Conservation (phyloP, 2,888 invertebrate species). For the Amphipoea oculea region DNA sequence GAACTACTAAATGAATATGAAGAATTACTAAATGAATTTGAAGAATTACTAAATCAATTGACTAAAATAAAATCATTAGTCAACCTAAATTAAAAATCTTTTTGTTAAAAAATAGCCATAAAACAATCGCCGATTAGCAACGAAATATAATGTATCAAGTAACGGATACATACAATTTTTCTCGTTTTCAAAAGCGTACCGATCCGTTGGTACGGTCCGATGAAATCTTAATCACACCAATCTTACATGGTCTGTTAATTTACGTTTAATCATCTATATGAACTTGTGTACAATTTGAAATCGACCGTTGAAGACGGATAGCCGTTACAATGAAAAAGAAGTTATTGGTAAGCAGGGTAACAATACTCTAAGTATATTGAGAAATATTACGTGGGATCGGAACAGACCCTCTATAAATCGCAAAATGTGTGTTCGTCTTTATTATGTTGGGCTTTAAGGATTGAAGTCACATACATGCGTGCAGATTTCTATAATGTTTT, state of each 20-base stretch:
- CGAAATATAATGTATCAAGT: constrained; percentile 19
- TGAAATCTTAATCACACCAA: constrained; percentile 62
- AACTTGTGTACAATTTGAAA: constrained; percentile 38
- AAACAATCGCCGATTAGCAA: background rate
- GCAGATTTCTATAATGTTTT: background rate
- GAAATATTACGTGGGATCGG: background rate
- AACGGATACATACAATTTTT: constrained; percentile 49
- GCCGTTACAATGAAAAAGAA: background rate
- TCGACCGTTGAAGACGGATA: constrained; percentile 18
- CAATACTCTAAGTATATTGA: background rate
- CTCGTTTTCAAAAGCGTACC: constrained; percentile 45
- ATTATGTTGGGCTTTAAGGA: background rate
- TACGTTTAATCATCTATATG: constrained; percentile 58
- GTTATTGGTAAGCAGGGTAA: constrained; percentile 5
- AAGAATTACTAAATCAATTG: too few relatives aligned
- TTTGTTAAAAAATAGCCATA: background rate
- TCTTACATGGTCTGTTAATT: constrained; percentile 69
- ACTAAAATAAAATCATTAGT: too few relatives aligned
- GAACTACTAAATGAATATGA: too few relatives aligned
- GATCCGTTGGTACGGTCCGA: constrained; percentile 52
- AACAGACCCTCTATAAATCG: background rate
- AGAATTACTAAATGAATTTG: too few relatives aligned
- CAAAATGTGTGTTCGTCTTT: background rate
- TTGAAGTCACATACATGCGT: background rate
- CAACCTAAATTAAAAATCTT: too few relatives aligned